Evolutionary conservation across 2,113 vertebrate genomes (phyloP).

Genomic region (Cyphomyrus discorhynchus): DNA sequence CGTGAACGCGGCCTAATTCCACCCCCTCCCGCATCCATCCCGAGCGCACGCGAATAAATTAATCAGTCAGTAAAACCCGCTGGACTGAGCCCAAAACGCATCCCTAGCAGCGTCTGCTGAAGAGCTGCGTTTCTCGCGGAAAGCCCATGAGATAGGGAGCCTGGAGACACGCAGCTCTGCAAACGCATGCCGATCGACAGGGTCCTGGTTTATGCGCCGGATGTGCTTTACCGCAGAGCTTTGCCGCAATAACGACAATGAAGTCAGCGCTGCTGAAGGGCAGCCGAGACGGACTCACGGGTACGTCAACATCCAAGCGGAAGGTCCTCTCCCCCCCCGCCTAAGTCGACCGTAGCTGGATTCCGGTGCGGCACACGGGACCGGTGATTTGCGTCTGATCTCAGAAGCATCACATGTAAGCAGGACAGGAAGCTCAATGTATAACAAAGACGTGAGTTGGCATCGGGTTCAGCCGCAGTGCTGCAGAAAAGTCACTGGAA

Average conservation of each 20-base stretch:
- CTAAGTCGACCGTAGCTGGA: background rate
- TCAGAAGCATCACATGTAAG: background rate
- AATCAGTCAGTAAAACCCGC: conserved; percentile 45
- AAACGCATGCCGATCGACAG: background rate
- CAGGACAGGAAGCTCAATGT: background rate
- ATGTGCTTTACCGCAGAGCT: background rate
- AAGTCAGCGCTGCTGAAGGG: background rate
- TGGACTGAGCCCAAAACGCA: conserved; percentile 16
- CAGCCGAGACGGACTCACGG: background rate
- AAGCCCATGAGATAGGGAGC: background rate
- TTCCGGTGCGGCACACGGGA: background rate
- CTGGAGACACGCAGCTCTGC: background rate
- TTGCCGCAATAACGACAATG: background rate
- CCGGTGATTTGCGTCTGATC: background rate
- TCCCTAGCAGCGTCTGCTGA: background rate
- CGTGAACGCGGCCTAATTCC: conserved; percentile 54
- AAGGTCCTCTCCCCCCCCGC: background rate
- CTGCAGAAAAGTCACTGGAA: no score
- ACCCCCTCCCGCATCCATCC: conserved; percentile 24
- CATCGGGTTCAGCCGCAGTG: background rate
- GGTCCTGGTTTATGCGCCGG: background rate
- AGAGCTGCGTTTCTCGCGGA: background rate
- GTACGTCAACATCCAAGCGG: background rate
- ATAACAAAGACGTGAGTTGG: background rate
- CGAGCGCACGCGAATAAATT: conserved; percentile 52